Percentiles rank a stretch among this genome's conserved stretches.
These are phyloP conservation scores for Euzetes globulus DNA, from an alignment of 2,888 invertebrate species.

Conservation along the genomic window DNA sequence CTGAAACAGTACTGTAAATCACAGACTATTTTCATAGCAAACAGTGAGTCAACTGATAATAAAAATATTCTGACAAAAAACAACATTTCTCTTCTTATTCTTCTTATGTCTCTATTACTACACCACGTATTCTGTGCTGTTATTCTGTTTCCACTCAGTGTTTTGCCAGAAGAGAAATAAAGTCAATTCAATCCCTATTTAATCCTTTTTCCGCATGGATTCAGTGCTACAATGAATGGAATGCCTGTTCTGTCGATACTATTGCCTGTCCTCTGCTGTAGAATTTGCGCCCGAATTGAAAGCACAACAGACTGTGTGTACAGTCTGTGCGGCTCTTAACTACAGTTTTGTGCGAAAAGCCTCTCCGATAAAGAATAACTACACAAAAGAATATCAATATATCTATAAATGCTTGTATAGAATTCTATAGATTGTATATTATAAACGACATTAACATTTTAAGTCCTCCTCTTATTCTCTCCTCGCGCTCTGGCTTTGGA, in stretches of 20 bases:
- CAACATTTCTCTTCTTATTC: too few relatives aligned
- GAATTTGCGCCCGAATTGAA: too few relatives aligned
- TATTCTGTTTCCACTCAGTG: too few relatives aligned
- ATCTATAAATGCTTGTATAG: background rate
- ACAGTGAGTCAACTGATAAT: too few relatives aligned
- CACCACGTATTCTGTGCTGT: too few relatives aligned
- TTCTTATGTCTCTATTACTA: too few relatives aligned
- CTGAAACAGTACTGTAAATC: too few relatives aligned
- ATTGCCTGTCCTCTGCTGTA: too few relatives aligned
- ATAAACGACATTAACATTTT: conserved; percentile 5
- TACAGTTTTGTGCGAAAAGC: background rate
- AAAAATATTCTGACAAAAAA: too few relatives aligned
- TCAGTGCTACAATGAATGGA: background rate
- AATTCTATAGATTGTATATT: background rate
- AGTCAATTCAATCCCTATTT: conserved; percentile 24
- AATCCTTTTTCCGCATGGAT: conserved; percentile 29
- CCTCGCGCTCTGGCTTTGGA: background rate
- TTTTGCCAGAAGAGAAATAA: background rate
- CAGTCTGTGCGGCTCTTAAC: background rate
- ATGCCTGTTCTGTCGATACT: background rate
- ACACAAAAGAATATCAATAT: conserved; percentile 14
- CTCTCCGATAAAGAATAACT: background rate
- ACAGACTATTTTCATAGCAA: too few relatives aligned
- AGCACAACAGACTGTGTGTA: background rate
- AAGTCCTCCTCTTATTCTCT: background rate